Base-by-base conservation (phyloP, 2,888 invertebrate species). In the Blera fallax region DNA sequence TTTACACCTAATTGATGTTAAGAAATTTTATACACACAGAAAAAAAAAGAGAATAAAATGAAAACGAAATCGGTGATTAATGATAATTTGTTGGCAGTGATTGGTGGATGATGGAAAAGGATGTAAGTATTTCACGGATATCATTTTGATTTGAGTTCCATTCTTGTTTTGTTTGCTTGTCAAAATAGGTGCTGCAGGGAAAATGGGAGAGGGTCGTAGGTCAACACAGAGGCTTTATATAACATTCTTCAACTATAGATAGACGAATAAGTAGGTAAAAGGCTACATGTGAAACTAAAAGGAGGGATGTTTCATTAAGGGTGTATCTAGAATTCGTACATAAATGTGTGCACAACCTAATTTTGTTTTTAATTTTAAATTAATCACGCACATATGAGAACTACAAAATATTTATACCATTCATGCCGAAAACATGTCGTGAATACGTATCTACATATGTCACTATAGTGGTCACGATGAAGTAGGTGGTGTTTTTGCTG, bases 1-100 rank as follows among this genome's bases (percentile, higher is more conserved):
- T 85, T 85, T 85, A 81, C 85, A 85, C 85, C 85, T 81, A 85
- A 85, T 85, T 85, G 85, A 85, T 80, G 84, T 65, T 72, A 77
- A 77, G 77, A 72, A 72, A 72, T 65, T 73, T 43, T 72, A 54
- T 72, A 65, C 27, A 73, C 18, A 40, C 16, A 37, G 43, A 11
- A 43, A 21, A 24, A 14, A 27, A 58, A 32, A 16, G 18, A 60
- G 34, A 69, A 48, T 11, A 29, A 69, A 69, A 70, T 65, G 54
- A 70, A 62, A 67, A 77, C 50, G 52, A 80, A 80, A 80, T 70
- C 74, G 8, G 72, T 77, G 81, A 85, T 85, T 85, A 85, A 85
- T 85, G 85, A 73, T 81, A 76, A 81, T 72, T 85, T 72, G 80
- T 85, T 85, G 72, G 70, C 81, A 85, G 81, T 73, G 80, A 85